Evolutionary conservation across 2,888 invertebrate genomes (phyloP).

Genomic region (Tenthredo amoena): DNA sequence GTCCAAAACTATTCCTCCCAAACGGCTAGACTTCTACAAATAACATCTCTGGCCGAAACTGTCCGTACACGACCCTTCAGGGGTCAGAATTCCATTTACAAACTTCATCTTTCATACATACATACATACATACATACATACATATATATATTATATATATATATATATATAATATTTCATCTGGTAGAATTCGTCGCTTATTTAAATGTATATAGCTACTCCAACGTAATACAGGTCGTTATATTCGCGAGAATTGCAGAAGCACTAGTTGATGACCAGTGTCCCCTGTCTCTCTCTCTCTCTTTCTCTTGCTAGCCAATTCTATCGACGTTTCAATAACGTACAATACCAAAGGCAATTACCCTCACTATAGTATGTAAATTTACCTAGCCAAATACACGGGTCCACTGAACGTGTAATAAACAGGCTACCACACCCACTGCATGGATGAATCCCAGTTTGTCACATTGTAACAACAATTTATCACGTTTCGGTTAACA

Average conservation of each 20-base stretch:
- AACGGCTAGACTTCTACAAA: slow-evolving; percentile 5
- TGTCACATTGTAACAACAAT: not conserved
- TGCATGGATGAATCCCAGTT: not conserved
- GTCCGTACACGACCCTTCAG: not conserved
- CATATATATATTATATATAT: not conserved
- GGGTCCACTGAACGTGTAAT: slow-evolving; percentile 7
- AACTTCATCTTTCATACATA: not conserved
- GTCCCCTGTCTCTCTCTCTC: not conserved
- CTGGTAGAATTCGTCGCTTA: not conserved
- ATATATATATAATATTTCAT: not conserved
- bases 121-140: not conserved
- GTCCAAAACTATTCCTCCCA: slow-evolving; percentile 8
- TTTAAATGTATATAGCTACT: not conserved
- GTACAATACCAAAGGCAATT: slow-evolving; percentile 22
- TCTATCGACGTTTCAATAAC: slow-evolving; percentile 30
- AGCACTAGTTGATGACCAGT: too few relatives aligned
- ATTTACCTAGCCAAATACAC: slow-evolving; percentile 2
- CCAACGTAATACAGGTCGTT: not conserved
- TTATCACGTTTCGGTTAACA: not conserved
- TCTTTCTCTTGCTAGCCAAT: not conserved
- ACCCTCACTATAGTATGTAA: slow-evolving; percentile 28
- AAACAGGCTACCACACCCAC: not conserved
- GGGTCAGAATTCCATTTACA: not conserved
- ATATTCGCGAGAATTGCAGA: not conserved
- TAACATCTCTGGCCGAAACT: slow-evolving; percentile 30